Evolutionary conservation across 2,797 vertebrate genomes (phyloP), one percentile per base, ranked within the genome.

Genomic region (Anguilla megastoma): DNA sequence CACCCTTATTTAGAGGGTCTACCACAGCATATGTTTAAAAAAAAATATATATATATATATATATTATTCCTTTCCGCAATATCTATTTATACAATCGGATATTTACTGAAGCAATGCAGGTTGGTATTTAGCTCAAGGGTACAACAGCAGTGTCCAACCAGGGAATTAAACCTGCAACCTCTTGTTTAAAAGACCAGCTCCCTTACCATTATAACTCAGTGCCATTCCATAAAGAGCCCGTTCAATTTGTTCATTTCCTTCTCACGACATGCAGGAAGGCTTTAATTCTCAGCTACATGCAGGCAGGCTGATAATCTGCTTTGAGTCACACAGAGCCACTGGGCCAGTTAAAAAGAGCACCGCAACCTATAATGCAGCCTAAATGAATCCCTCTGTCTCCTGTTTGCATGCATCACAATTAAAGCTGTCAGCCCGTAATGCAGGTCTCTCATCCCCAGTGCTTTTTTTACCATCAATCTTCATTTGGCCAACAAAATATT

Each of bases 401-500:
- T 45, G 56, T 85, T 85, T 63, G 18, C 84, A 85, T 60, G 84
- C 56, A 60, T 63, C 56, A 85, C 84, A 82, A 85, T 85, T 63
- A 85, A 85, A 85, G 56, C 18, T 24, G 56, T 63, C 84, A 85
- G 84, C 18, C 30, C 36, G 41, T 82, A 82, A 66, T 66, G 56
- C 54, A 10, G 9, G 54, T 30, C 58, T 48, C 84, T 63, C 56
- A 66, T 85, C 54, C 56, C 84, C 30, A 60, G 84, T 14, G 30
- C 30, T 63, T 85, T 54, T 24, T 41, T 41, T 33, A 60, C 36
- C 56, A 63, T 85, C 84, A 85, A 85, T 85, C 54, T 85, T 85
- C 84, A 85, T 41, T 85, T 66, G 56, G 84, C 84, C 58, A 1
- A 54, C 33, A 41, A 58, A 63, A 41, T 85, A 85, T 66, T 85